Percentiles rank a stretch among this genome's conserved stretches.
These are phyloP conservation scores for Drusus annulatus DNA, from an alignment of 1,140 invertebrate species.

Conservation along the genomic window DNA sequence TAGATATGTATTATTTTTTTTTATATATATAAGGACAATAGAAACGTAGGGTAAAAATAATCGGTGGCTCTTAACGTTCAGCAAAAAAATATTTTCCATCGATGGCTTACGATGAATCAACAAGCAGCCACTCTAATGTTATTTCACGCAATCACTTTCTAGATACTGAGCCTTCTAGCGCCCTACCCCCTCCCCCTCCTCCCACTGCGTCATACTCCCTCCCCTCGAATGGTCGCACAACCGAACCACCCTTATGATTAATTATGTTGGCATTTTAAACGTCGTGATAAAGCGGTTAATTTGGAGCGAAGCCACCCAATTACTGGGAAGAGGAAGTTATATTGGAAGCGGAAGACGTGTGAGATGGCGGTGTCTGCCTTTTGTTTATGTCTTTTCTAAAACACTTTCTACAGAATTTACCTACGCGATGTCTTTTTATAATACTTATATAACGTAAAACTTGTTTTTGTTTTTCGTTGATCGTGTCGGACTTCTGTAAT, in stretches of 20 bases:
- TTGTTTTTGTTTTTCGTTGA: too few relatives aligned
- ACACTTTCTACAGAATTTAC: background rate
- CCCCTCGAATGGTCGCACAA: background rate
- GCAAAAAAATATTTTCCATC: conserved; percentile 45
- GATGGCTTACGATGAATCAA: conserved; percentile 48
- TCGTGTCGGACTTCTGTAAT: too few relatives aligned
- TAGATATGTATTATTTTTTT: too few relatives aligned
- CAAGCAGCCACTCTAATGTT: conserved; percentile 48
- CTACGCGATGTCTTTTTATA: too few relatives aligned
- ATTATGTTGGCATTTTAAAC: conserved; percentile 56
- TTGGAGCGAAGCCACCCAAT: conserved; percentile 41
- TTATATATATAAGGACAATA: background rate
- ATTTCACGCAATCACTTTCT: conserved; percentile 56
- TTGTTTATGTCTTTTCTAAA: too few relatives aligned
- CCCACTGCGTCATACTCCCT: conserved; percentile 1
- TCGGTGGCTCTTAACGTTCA: too few relatives aligned
- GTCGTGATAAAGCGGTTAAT: conserved; percentile 45
- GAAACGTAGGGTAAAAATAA: too few relatives aligned
- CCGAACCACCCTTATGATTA: conserved; percentile 52
- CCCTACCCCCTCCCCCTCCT: background rate
- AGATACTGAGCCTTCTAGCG: conserved; percentile 22
- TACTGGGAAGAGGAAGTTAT: conserved; percentile 27
- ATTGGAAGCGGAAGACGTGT: conserved; percentile 22
- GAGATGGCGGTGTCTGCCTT: background rate
- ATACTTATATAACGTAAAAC: too few relatives aligned